Percentiles rank a stretch among this genome's conserved stretches.
Evolutionary conservation across 2,797 vertebrate genomes (phyloP).

Genomic region (Petrocephalus schoutedeni): DNA sequence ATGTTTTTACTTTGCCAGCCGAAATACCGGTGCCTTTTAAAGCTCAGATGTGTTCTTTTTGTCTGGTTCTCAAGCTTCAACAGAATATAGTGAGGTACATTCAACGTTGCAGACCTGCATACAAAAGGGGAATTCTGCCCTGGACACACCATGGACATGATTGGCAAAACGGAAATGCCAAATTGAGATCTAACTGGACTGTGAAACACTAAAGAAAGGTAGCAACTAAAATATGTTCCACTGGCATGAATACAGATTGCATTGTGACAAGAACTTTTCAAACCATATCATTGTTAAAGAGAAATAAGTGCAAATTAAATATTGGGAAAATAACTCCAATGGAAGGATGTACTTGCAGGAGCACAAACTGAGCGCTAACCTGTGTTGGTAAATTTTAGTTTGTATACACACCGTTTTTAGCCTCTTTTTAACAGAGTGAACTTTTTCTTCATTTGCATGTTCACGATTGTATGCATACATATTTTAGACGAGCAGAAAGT

Average conservation of each 20-base stretch:
- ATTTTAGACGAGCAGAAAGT: conserved; percentile 98
- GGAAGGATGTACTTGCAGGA: conserved; percentile 55
- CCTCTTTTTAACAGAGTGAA: conserved; percentile 87
- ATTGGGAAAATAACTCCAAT: conserved; percentile 57
- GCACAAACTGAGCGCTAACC: conserved; percentile 68
- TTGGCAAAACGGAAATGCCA: conserved; percentile 13
- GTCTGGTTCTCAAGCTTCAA: conserved; percentile 60
- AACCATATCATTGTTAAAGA: conserved; percentile 60
- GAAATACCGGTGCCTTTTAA: conserved; percentile 67
- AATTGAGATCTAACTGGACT: conserved; percentile 8
- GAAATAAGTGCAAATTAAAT: conserved; percentile 60
- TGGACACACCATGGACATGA: background rate
- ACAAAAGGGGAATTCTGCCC: background rate
- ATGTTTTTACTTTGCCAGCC: conserved; percentile 57
- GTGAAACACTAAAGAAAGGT: conserved; percentile 28
- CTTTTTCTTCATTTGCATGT: conserved; percentile 81
- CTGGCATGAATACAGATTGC: conserved; percentile 22
- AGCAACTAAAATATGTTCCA: conserved; percentile 1
- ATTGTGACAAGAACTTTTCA: conserved; percentile 48
- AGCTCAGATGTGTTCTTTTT: conserved; percentile 68
- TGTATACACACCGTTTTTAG: conserved; percentile 98
- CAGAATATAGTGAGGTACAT: conserved; percentile 30
- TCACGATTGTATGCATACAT: conserved; percentile 99
- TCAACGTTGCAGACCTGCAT: background rate
- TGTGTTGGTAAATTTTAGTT: conserved; percentile 94